Conservation (phyloP, 2,888 invertebrate species). For the Pasiphila rectangulata region DNA sequence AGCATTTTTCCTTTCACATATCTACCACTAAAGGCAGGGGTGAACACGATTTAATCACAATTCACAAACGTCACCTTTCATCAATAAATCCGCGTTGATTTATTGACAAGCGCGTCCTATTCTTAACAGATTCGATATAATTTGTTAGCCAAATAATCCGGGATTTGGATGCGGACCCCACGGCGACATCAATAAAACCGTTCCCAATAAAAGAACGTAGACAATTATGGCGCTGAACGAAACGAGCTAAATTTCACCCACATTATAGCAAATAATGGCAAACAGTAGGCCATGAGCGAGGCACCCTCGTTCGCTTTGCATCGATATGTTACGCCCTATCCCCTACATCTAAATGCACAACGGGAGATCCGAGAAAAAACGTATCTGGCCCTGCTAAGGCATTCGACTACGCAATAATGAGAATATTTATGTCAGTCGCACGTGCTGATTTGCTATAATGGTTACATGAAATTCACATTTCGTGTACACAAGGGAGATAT, state of each 20-base stretch:
- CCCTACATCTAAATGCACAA: conserved; percentile 76
- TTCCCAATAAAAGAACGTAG: conserved; percentile 66
- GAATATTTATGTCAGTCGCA: conserved; percentile 76
- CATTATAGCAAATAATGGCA: conserved; percentile 78
- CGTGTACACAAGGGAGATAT: conserved; percentile 47
- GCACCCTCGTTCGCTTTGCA: conserved; percentile 63
- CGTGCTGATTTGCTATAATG: conserved; percentile 73
- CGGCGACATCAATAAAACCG: conserved; percentile 52
- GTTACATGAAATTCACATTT: conserved; percentile 73
- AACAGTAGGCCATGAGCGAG: conserved; percentile 66
- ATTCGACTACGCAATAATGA: conserved; percentile 64
- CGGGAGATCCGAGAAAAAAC: conserved; percentile 67
- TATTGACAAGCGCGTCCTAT: conserved; percentile 74
- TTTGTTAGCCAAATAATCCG: conserved; percentile 81
- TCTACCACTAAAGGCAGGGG: conserved; percentile 43
- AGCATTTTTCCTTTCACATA: conserved; percentile 37
- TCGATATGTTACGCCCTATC: conserved; percentile 73
- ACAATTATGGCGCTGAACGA: conserved; percentile 71
- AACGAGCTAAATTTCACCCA: conserved; percentile 77
- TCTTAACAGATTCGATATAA: conserved; percentile 75
- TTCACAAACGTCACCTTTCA: conserved; percentile 60
- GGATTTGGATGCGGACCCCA: conserved; percentile 65
- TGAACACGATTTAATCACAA: conserved; percentile 48
- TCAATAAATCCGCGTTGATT: conserved; percentile 74
- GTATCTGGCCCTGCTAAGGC: conserved; percentile 53